phyloP scores from a whole-genome alignment of 1,140 invertebrate species.

The Drosophila sturtevanti region DNA sequence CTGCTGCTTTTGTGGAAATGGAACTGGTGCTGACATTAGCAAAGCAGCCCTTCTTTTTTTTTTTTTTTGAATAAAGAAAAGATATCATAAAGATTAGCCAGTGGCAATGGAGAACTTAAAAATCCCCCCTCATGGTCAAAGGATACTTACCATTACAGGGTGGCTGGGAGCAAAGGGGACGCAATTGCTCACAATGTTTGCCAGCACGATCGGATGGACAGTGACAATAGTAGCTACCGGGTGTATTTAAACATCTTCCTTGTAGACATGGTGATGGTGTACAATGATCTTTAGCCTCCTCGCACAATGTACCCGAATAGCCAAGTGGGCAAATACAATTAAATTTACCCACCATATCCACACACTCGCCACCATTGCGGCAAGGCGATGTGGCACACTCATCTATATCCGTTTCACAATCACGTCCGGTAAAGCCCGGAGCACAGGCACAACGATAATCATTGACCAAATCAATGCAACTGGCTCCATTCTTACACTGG shows the following conservation, averaged over 20 bases:
- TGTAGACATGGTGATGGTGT: conserved; percentile 92
- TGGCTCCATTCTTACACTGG: conserved; percentile 91
- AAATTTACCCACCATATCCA: conserved; percentile 88
- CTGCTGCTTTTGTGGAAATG: conserved; percentile 2
- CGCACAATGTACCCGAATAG: conserved; percentile 92
- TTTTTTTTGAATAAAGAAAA: conserved; percentile 10
- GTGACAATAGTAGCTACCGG: conserved; percentile 94
- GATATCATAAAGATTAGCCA: background rate
- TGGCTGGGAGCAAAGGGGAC: conserved; percentile 85
- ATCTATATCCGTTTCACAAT: conserved; percentile 89
- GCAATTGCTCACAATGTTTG: conserved; percentile 92
- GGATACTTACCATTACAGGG: conserved; percentile 83
- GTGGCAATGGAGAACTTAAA: too few relatives aligned
- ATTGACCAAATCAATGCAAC: conserved; percentile 90
- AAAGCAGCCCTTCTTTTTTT: conserved; percentile 72
- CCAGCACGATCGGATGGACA: conserved; percentile 94
- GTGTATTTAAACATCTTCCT: conserved; percentile 92
- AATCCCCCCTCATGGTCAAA: background rate
- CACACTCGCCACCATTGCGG: conserved; percentile 90
- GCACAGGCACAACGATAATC: conserved; percentile 92
- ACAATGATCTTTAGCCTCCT: conserved; percentile 92
- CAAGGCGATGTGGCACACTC: conserved; percentile 89
- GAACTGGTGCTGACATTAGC: conserved; percentile 67
- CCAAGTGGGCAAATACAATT: conserved; percentile 90
- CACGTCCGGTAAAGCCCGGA: conserved; percentile 87